phyloP scores from a whole-genome alignment of 2,113 vertebrate genomes.

The Channa maculata region DNA sequence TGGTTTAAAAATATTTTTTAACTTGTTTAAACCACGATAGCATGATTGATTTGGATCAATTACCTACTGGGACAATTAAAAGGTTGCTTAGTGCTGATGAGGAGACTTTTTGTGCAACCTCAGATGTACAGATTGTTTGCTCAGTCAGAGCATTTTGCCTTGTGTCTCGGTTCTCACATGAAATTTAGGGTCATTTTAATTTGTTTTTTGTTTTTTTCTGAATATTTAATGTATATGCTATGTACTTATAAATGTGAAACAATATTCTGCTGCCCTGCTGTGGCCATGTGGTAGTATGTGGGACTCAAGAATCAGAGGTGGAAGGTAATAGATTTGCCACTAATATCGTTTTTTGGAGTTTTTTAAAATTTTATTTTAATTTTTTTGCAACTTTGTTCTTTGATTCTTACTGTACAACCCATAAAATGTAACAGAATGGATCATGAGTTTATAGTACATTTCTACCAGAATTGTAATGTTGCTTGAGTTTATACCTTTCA shows the following conservation, averaged over 20 bases:
- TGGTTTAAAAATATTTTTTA: neutral
- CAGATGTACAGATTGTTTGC: slow-evolving; percentile 36
- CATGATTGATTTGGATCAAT: slow-evolving; percentile 5
- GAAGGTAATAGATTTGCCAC: slow-evolving; percentile 14
- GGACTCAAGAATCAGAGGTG: slow-evolving; percentile 36
- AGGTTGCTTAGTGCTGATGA: slow-evolving; percentile 17
- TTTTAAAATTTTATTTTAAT: neutral
- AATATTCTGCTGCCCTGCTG: slow-evolving; percentile 40
- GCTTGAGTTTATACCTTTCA: slow-evolving; percentile 10
- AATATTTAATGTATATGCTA: slow-evolving; percentile 44
- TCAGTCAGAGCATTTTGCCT: neutral
- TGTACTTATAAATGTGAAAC: slow-evolving; percentile 76
- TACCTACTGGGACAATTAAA: neutral
- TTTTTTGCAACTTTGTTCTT: neutral
- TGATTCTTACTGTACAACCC: neutral
- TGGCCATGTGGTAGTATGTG: slow-evolving; percentile 36
- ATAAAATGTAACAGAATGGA: neutral
- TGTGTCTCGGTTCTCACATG: neutral
- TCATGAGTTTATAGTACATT: too few relatives aligned
- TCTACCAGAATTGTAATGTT: neutral
- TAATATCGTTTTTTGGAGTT: neutral
- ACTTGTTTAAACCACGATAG: slow-evolving; percentile 7
- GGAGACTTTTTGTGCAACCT: slow-evolving; percentile 34
- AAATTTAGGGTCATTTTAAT: slow-evolving; percentile 13
- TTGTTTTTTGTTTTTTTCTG: slow-evolving; percentile 26